Evolutionary conservation across 2,797 vertebrate genomes (phyloP).

Genomic region (Chromobotia macracanthus): DNA sequence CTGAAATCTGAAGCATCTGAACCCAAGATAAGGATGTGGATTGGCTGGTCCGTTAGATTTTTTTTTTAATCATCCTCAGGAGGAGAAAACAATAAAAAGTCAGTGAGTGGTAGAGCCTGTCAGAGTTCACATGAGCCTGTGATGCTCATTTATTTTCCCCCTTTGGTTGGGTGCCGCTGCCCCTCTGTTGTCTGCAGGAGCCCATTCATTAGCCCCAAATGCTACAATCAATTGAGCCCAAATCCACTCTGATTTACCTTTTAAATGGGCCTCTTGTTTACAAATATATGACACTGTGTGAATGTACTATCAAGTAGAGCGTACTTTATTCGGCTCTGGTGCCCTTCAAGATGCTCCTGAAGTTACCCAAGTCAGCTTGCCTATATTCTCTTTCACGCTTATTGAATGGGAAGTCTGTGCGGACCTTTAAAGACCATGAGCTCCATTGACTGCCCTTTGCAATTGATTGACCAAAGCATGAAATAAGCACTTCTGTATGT

Average conservation of each 20-base stretch:
- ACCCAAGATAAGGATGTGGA: conserved; percentile 38
- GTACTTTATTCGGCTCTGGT: conserved; percentile 45
- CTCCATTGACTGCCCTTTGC: conserved; percentile 60
- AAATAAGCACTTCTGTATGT: conserved; percentile 32
- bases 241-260: conserved; percentile 75
- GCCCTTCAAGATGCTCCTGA: conserved; percentile 52
- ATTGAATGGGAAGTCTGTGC: conserved; percentile 41
- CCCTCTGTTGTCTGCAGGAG: conserved; percentile 52
- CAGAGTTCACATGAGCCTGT: conserved; percentile 32
- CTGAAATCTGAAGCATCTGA: conserved; percentile 43
- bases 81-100: conserved; percentile 18
- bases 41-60: background rate
- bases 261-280: conserved; percentile 69
- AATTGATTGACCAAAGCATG: conserved; percentile 64
- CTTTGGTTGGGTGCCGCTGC: conserved; percentile 32
- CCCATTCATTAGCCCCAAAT: conserved; percentile 75
- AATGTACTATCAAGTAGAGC: conserved; percentile 46
- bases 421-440: conserved; percentile 56
- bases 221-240: conserved; percentile 75
- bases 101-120: background rate
- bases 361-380: conserved; percentile 37
- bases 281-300: conserved; percentile 46
- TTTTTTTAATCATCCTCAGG: conserved; percentile 14
- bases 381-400: conserved; percentile 49
- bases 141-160: conserved; percentile 30